Evolutionary conservation across 2,888 invertebrate species (phyloP).

Genomic region (Stenoptilia bipunctidactyla): DNA sequence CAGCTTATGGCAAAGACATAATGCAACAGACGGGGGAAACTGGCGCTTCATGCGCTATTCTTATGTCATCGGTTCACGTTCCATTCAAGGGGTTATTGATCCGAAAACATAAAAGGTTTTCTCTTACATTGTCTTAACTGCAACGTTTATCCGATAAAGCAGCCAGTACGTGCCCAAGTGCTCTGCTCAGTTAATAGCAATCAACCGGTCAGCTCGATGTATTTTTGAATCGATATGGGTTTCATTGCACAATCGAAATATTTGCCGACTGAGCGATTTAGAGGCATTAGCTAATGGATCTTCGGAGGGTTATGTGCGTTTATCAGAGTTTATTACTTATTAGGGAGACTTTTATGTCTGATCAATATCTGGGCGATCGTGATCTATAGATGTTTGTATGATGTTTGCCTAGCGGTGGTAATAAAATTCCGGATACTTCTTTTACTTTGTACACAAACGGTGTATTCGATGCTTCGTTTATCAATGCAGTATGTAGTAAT

Average conservation of each 20-base stretch:
- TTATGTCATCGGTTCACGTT: slow-evolving; percentile 46
- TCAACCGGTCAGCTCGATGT: slow-evolving; percentile 23
- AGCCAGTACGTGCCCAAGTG: slow-evolving; percentile 57
- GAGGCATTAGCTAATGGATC: slow-evolving; percentile 16
- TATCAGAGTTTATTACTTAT: background rate
- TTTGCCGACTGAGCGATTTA: background rate
- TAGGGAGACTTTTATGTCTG: background rate
- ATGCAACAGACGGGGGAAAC: slow-evolving; percentile 36
- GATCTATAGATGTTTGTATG: too few species aligned
- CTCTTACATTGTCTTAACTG: slow-evolving; percentile 49
- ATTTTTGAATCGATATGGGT: slow-evolving; percentile 38
- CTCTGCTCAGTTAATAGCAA: slow-evolving; percentile 28
- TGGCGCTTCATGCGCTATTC: slow-evolving; percentile 36
- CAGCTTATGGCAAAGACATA: slow-evolving; percentile 25
- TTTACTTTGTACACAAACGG: too few species aligned
- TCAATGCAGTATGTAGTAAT: too few species aligned
- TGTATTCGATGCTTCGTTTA: too few species aligned
- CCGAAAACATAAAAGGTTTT: slow-evolving; percentile 50
- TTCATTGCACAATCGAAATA: slow-evolving; percentile 33
- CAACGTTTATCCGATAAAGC: slow-evolving; percentile 14
- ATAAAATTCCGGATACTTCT: too few species aligned
- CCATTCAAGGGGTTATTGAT: slow-evolving; percentile 48
- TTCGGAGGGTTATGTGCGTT: slow-evolving; percentile 7
- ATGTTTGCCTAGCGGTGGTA: too few species aligned
- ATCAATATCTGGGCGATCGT: too few species aligned